These are phyloP conservation scores for Sebastes minor DNA, from an alignment of 2,797 vertebrate species.

Conservation along the genomic window DNA sequence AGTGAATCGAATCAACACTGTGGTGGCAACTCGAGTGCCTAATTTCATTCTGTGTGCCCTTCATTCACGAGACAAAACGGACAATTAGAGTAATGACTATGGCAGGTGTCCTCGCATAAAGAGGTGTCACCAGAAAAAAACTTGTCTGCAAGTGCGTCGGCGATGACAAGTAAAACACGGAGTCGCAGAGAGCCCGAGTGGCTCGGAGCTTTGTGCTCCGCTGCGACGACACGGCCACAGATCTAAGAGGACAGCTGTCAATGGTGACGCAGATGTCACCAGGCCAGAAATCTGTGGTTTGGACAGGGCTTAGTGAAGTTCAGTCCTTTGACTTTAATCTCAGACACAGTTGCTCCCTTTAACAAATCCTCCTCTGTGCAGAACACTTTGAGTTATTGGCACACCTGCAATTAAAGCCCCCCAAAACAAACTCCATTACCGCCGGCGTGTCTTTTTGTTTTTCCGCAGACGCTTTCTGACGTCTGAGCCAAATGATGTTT, in stretches of 20 bases:
- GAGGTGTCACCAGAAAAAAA: slow-evolving; percentile 30
- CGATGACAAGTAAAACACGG: slow-evolving; percentile 29
- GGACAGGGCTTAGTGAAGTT: slow-evolving; percentile 48
- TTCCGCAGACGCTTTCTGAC: slow-evolving; percentile 51
- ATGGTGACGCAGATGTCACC: slow-evolving; percentile 33
- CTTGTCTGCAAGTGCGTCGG: slow-evolving; percentile 1
- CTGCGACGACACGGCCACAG: slow-evolving; percentile 4
- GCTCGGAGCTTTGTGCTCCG: not conserved
- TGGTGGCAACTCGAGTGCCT: slow-evolving; percentile 61
- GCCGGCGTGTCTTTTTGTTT: slow-evolving; percentile 40
- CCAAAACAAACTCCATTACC: slow-evolving; percentile 70
- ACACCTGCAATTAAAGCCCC: slow-evolving; percentile 74
- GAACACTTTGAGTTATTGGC: slow-evolving; percentile 49
- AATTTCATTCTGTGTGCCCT: slow-evolving; percentile 63
- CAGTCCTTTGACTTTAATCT: slow-evolving; percentile 57
- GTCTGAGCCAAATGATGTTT: slow-evolving; percentile 77
- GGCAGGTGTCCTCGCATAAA: slow-evolving; percentile 62
- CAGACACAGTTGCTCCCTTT: slow-evolving; percentile 36
- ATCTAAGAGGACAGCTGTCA: slow-evolving; percentile 61
- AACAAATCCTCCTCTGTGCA: slow-evolving; percentile 29
- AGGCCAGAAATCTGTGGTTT: not conserved
- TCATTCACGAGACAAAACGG: slow-evolving; percentile 58
- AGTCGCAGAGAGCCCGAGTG: not conserved
- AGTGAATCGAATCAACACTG: slow-evolving; percentile 69
- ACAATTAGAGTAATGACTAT: slow-evolving; percentile 60